These are phyloP conservation scores for Eilema depressum DNA, from an alignment of 2,888 invertebrate species.

Conservation along the genomic window DNA sequence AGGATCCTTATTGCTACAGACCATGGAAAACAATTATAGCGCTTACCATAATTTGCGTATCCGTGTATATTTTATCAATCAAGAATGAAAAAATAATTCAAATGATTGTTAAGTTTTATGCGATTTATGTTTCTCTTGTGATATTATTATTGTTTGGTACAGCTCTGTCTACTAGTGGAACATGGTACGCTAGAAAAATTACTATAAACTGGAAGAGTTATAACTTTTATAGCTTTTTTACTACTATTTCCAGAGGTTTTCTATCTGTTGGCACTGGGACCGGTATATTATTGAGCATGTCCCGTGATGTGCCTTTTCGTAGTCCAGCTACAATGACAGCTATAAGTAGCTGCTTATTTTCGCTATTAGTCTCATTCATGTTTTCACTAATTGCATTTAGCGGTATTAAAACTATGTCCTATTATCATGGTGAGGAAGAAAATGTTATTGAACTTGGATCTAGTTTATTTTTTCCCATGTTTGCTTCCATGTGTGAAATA, in stretches of 20 bases:
- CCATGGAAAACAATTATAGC: constrained; percentile 68
- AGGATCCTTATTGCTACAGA: constrained; percentile 55
- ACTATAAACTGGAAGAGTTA: constrained; percentile 57
- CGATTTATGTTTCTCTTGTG: constrained; percentile 59
- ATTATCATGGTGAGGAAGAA: constrained; percentile 77
- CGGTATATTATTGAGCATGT: constrained; percentile 70
- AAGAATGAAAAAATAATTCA: constrained; percentile 67
- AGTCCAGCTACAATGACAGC: constrained; percentile 79
- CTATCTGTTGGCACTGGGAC: constrained; percentile 70
- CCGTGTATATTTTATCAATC: constrained; percentile 68
- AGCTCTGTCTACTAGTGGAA: constrained; percentile 70
- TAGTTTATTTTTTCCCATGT: constrained; percentile 64
- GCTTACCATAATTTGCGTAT: constrained; percentile 51
- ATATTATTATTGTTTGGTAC: constrained; percentile 69
- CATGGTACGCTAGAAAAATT: constrained; percentile 71
- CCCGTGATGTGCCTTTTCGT: constrained; percentile 71
- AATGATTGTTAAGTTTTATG: constrained; percentile 59
- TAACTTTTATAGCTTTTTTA: constrained; percentile 49
- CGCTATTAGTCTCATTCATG: constrained; percentile 61
- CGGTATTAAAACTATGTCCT: constrained; percentile 77
- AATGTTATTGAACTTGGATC: constrained; percentile 70
- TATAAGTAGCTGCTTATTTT: constrained; percentile 65
- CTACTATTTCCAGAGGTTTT: constrained; percentile 62
- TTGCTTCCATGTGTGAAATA: constrained; percentile 73
- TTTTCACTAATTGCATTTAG: constrained; percentile 68